Percentiles rank a stretch among this genome's conserved stretches.
Evolutionary conservation across 2,888 invertebrate species (phyloP).

Genomic region (Napeogenes inachia): DNA sequence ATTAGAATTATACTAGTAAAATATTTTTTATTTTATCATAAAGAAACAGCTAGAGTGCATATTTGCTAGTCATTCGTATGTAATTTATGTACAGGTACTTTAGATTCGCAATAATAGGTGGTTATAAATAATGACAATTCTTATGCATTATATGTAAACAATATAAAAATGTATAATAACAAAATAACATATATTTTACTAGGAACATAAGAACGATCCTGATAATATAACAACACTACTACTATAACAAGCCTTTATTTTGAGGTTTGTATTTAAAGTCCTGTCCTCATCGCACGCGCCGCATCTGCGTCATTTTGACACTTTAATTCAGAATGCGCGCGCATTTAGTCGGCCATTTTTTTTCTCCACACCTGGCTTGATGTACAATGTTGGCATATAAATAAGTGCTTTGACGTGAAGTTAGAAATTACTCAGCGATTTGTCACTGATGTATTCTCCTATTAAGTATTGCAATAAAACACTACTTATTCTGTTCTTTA

Average conservation of each 20-base stretch:
- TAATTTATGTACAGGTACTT: not conserved
- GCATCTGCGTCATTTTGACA: constrained; percentile 62
- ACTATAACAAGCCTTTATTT: not conserved
- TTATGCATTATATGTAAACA: too few relatives aligned
- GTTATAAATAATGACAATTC: too few relatives aligned
- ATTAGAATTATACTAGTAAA: too few relatives aligned
- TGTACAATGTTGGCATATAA: not conserved
- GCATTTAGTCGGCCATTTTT: constrained; percentile 37
- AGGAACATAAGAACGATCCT: not conserved
- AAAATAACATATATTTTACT: too few relatives aligned
- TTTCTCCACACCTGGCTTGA: constrained; percentile 10
- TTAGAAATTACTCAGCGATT: constrained; percentile 1
- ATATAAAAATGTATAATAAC: too few relatives aligned
- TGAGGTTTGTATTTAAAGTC: constrained; percentile 1
- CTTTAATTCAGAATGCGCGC: constrained; percentile 58
- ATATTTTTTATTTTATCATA: too few relatives aligned
- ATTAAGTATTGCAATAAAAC: not conserved
- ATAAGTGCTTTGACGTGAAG: not conserved
- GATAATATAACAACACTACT: not conserved
- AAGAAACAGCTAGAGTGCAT: too few relatives aligned
- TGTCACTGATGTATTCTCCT: not conserved
- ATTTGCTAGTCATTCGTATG: too few relatives aligned
- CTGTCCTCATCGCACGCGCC: constrained; percentile 31
- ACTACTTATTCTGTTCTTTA: too few relatives aligned
- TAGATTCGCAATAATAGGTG: not conserved